phyloP scores from a whole-genome alignment of 2,113 vertebrate genomes.

The Grantiella picta region DNA sequence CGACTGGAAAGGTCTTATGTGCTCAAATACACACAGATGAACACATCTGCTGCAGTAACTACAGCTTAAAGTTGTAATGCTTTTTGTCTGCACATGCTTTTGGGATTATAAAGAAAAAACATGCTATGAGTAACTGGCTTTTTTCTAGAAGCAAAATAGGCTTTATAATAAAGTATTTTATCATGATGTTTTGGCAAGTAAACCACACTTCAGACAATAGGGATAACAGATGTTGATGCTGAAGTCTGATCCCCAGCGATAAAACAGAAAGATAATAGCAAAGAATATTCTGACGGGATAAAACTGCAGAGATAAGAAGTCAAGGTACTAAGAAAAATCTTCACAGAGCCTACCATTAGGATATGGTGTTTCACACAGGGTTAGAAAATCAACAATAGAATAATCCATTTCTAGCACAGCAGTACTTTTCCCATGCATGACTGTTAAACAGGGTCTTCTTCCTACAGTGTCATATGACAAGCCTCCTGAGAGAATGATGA shows the following conservation, averaged over 20 bases:
- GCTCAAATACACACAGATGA: background rate
- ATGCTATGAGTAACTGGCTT: background rate
- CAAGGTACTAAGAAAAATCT: background rate
- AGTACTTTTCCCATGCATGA: constrained; percentile 98
- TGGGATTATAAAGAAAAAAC: background rate
- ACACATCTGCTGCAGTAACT: background rate
- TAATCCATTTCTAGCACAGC: constrained; percentile 99
- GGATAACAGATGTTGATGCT: background rate
- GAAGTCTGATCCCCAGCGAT: background rate
- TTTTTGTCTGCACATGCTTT: background rate
- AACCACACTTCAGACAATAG: background rate
- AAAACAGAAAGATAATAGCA: background rate
- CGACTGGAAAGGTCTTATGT: background rate
- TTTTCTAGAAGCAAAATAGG: background rate
- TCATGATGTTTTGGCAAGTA: background rate
- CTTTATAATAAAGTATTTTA: background rate
- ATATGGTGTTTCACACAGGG: constrained; percentile 97
- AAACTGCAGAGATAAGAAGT: background rate
- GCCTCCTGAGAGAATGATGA: constrained; percentile 97
- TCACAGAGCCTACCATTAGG: constrained; percentile 82
- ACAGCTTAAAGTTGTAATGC: background rate
- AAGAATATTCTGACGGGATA: background rate
- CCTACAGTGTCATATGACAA: constrained; percentile 96
- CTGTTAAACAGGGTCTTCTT: constrained; percentile 94
- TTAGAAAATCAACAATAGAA: constrained; percentile 97